Percentiles rank a stretch among this genome's conserved stretches.
Evolutionary conservation across 2,888 invertebrate species (phyloP).

Genomic region (Chloroclysta siterata): DNA sequence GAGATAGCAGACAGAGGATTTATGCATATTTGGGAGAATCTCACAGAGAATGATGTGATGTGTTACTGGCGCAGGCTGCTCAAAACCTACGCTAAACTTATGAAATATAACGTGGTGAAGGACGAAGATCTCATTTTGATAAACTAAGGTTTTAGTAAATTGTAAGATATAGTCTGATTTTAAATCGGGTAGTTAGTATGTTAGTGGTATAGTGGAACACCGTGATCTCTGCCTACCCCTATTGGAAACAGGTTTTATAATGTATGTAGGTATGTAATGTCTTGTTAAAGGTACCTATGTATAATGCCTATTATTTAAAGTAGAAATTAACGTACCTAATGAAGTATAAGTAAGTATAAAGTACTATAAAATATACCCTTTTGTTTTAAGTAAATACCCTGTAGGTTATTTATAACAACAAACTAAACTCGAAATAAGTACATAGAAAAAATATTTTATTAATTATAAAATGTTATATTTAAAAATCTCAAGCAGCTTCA

Average conservation of each 20-base stretch:
- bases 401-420: background rate
- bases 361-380: background rate
- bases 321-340: background rate
- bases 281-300: too few species aligned
- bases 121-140: conserved; percentile 86
- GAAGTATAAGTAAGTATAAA: background rate
- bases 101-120: conserved; percentile 87
- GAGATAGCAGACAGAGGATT: conserved; percentile 93
- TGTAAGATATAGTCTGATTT: conserved; percentile 20
- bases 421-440: background rate
- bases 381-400: background rate
- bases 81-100: conserved; percentile 88
- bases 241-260: background rate
- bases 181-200: conserved; percentile 23
- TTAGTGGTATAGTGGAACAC: background rate
- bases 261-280: background rate
- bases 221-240: background rate
- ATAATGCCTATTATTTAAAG: background rate
- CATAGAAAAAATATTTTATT: conserved; percentile 39
- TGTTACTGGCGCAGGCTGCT: conserved; percentile 95
- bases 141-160: conserved; percentile 31
- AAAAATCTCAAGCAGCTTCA: conserved; percentile 27
- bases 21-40: conserved; percentile 92
- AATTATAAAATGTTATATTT: conserved; percentile 29
- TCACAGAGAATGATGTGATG: conserved; percentile 91